Conservation (phyloP, 2,888 invertebrate species). For the Beris chalybata region DNA sequence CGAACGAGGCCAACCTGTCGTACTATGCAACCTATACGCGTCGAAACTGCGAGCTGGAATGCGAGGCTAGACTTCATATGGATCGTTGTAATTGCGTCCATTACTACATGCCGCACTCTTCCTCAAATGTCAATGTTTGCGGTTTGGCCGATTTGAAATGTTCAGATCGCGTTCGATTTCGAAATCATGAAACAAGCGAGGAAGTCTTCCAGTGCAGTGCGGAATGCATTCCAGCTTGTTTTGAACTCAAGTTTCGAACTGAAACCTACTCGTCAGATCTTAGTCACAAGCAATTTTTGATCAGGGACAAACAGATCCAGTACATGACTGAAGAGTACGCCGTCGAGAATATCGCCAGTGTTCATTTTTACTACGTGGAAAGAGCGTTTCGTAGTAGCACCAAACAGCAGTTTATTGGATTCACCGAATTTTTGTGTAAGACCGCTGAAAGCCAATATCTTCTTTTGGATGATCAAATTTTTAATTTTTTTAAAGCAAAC, state of each 20-base stretch:
- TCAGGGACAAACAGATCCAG: conserved; percentile 46
- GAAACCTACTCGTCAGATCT: conserved; percentile 64
- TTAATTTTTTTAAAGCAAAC: conserved; percentile 63
- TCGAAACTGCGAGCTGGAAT: conserved; percentile 78
- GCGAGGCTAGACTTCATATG: conserved; percentile 71
- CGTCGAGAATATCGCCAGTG: conserved; percentile 66
- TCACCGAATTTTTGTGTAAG: conserved; percentile 82
- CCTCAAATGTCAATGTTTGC: conserved; percentile 70
- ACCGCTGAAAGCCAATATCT: no score
- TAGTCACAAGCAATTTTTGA: conserved; percentile 52
- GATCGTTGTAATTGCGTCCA: conserved; percentile 50
- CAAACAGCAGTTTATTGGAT: conserved; percentile 78
- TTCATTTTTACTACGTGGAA: conserved; percentile 74
- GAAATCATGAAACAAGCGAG: conserved; percentile 13
- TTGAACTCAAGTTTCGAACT: conserved; percentile 69
- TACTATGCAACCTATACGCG: conserved; percentile 75
- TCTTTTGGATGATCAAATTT: no score
- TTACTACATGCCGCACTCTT: conserved; percentile 61
- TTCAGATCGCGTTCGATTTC: conserved; percentile 52
- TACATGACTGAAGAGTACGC: conserved; percentile 44
- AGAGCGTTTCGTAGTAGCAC: conserved; percentile 71
- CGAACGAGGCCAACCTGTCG: conserved; percentile 68
- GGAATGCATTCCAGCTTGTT: conserved; percentile 74
- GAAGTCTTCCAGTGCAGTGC: conserved; percentile 43
- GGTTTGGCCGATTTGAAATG: conserved; percentile 72